A percentile compares a stretch with the other conserved stretches of the same genome.
Evolutionary conservation across 2,888 invertebrate species (phyloP).

Genomic region (Xanthorhoe spadicearia): DNA sequence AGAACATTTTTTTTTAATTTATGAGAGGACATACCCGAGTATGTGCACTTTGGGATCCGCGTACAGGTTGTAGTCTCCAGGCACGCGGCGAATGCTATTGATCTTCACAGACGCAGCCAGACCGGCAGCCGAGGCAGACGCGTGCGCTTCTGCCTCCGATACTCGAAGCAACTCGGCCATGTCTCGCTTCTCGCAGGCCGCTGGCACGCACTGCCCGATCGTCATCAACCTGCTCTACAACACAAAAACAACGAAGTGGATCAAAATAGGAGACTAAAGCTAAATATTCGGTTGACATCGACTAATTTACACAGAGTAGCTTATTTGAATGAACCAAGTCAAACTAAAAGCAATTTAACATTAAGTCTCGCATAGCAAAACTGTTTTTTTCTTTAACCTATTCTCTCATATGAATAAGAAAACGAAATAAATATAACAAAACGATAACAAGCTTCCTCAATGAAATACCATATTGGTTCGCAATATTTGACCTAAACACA

Average conservation of each 20-base stretch:
- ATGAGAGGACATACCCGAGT: constrained; percentile 85
- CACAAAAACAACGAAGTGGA: constrained; percentile 25
- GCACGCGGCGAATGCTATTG: constrained; percentile 87
- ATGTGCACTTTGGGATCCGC: constrained; percentile 88
- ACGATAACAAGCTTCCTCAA: not conserved
- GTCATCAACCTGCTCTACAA: constrained; percentile 87
- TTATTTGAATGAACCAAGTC: too few species aligned
- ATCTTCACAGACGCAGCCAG: constrained; percentile 80
- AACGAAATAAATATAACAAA: not conserved
- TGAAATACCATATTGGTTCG: not conserved
- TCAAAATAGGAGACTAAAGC: constrained; percentile 5
- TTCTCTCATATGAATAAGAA: too few species aligned
- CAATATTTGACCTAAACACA: constrained; percentile 14
- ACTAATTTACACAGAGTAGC: too few species aligned
- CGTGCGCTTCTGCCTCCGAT: constrained; percentile 66
- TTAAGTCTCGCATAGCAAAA: too few species aligned
- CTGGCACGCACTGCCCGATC: constrained; percentile 90
- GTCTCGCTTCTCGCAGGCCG: constrained; percentile 85
- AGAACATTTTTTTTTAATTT: not conserved
- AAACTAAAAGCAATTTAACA: too few species aligned
- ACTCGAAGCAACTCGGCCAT: constrained; percentile 72
- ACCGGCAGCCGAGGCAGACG: constrained; percentile 58
- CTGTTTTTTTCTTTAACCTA: too few species aligned
- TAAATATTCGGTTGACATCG: not conserved
- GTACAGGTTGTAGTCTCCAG: constrained; percentile 87